Evolutionary conservation across 1,140 invertebrate genomes (phyloP).

Genomic region (Heliothis subflexa): DNA sequence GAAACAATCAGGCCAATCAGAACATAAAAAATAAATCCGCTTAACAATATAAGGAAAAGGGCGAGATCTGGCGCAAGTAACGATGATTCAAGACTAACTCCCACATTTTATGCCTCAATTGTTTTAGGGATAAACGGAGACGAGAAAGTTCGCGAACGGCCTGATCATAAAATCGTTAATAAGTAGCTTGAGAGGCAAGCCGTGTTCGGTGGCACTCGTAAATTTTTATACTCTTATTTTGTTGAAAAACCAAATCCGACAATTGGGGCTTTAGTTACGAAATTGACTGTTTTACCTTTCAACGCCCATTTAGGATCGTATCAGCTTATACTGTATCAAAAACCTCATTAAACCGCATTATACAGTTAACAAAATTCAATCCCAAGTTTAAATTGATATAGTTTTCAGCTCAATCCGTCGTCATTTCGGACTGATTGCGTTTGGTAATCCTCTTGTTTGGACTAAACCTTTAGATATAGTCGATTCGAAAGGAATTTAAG

Average conservation of each 20-base stretch:
- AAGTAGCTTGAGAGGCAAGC: slow-evolving; percentile 9
- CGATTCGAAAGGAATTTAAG: slow-evolving; percentile 2
- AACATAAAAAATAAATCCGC: neutral
- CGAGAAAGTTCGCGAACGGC: neutral
- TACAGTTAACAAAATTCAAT: slow-evolving; percentile 12
- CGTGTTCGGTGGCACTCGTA: slow-evolving; percentile 18
- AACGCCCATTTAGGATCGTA: neutral
- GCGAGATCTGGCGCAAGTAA: neutral
- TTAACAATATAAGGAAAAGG: neutral
- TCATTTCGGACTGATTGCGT: neutral
- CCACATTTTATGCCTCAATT: slow-evolving; percentile 36
- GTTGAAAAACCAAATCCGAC: slow-evolving; percentile 14
- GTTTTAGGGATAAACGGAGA: slow-evolving; percentile 21
- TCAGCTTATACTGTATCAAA: neutral
- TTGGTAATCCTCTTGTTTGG: neutral
- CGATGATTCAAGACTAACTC: slow-evolving; percentile 26
- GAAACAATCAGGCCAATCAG: neutral
- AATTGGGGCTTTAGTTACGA: slow-evolving; percentile 11
- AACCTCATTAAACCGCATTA: neutral
- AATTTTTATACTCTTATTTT: slow-evolving; percentile 20
- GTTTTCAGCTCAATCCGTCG: slow-evolving; percentile 17
- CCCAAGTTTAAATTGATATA: slow-evolving; percentile 5
- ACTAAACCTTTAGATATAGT: neutral
- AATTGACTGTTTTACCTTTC: neutral
- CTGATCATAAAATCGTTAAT: slow-evolving; percentile 23